Evolutionary conservation across 2,797 vertebrate genomes (phyloP).

Genomic region (Lagodon rhomboides): DNA sequence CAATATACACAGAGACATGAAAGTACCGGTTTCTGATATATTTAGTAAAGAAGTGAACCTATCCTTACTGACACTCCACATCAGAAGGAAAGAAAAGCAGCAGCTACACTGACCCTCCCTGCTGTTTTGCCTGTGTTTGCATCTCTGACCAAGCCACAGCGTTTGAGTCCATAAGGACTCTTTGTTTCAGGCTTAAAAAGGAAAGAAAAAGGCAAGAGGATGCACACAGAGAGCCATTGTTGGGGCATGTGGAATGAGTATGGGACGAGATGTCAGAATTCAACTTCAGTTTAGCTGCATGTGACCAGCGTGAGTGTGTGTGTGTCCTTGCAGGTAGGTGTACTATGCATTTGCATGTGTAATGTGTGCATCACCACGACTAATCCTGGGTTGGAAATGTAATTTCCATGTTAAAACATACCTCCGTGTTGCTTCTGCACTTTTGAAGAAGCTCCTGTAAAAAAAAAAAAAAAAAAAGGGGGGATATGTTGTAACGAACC

Average conservation of each 20-base stretch:
- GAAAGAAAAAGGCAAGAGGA: constrained; percentile 20
- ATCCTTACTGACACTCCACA: background rate
- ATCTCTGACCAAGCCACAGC: constrained; percentile 16
- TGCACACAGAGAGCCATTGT: constrained; percentile 62
- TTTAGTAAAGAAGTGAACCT: background rate
- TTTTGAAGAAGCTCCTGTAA: constrained; percentile 78
- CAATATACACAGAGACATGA: too few relatives aligned
- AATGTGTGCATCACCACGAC: background rate
- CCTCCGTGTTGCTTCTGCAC: constrained; percentile 79
- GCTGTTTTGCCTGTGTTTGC: constrained; percentile 47
- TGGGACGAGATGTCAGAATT: constrained; percentile 24
- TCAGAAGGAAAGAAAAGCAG: constrained; percentile 5
- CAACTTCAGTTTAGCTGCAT: constrained; percentile 11
- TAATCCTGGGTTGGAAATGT: background rate
- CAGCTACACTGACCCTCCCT: constrained; percentile 7
- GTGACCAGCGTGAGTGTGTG: background rate
- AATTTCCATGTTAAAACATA: constrained; percentile 53
- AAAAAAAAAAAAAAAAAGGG: background rate
- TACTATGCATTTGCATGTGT: background rate
- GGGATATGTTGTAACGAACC: background rate
- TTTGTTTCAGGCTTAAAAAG: constrained; percentile 47
- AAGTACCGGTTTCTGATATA: background rate
- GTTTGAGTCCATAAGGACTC: constrained; percentile 42
- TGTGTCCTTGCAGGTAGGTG: background rate
- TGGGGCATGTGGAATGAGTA: constrained; percentile 17